Evolutionary conservation across 2,797 vertebrate species (phyloP), one percentile per base, ranked within the genome.

Genomic region (Tragopan temminckii): DNA sequence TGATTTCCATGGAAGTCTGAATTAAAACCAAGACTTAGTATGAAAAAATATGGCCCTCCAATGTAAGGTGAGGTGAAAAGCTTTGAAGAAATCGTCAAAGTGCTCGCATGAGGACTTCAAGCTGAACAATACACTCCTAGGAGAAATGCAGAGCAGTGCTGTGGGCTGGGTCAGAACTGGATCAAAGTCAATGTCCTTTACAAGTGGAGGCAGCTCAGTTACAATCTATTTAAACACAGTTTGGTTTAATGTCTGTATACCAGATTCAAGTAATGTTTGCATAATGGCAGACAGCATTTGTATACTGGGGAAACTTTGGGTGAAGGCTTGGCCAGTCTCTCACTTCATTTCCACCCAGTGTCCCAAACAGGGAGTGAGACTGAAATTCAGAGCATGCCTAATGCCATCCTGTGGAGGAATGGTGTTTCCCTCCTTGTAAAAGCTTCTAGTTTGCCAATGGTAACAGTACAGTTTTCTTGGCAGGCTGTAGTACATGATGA

Each of bases 81-180:
- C 43, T 38, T 7, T 9, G 13, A 88, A 69, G 66, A 59, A 46
- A n/a, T 48, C 48, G 21, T 25, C 35, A 23, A 38, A 29, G 36
- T 9, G 9, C 8, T 82, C 29, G 71, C 16, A 24, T 9, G 38
- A 42, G 31, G 40, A 43, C 46, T 58, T 66, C 17, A 58, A 24
- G 18, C 17, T 85, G 52, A 77, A 66, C 23, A 36, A 23, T 4
- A 2, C 0, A 2, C 5, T 24, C 27, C 62, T 1, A 0, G 48
- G 40, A 81, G 75, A 61, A 53, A 59, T 0, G 0, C 0, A 1
- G 52, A 70, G 25, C 29, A n/a, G 13, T 52, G 19, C 43, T 42
- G 89, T 29, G 45, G 61, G 31, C 61, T 50, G 29, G 25, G 57
- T 23, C 1, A 2, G 57, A 53, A 42, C 17, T 13, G 29, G 13